These are phyloP conservation scores for Urechis unicinctus DNA, from an alignment of 2,888 invertebrate genomes.

Conservation along the genomic window DNA sequence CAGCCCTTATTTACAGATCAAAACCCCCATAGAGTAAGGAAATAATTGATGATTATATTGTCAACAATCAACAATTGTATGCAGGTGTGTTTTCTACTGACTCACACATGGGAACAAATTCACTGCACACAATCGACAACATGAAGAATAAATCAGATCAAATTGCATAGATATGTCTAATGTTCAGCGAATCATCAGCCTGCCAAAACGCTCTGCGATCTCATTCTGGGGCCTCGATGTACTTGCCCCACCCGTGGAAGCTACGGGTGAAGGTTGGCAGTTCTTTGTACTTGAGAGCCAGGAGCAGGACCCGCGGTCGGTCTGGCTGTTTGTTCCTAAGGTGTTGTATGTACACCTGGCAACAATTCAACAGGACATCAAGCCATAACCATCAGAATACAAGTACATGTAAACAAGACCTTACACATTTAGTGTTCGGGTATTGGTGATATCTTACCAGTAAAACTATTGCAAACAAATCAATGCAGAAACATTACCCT, in stretches of 20 bases:
- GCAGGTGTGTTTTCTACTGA: too few relatives aligned
- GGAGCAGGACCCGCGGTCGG: slow-evolving; percentile 79
- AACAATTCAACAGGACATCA: slow-evolving; percentile 9
- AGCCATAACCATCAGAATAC: not conserved
- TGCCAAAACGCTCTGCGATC: too few relatives aligned
- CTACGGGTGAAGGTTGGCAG: slow-evolving; percentile 91
- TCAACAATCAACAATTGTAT: too few relatives aligned
- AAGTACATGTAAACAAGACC: too few relatives aligned
- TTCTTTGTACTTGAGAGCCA: slow-evolving; percentile 94
- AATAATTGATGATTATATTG: too few relatives aligned
- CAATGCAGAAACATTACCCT: not conserved
- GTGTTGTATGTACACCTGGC: slow-evolving; percentile 94
- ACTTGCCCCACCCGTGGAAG: slow-evolving; percentile 92
- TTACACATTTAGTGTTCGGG: not conserved
- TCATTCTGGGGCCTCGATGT: slow-evolving; percentile 24
- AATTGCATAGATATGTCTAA: too few relatives aligned
- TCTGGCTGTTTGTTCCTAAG: slow-evolving; percentile 91
- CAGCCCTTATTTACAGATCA: too few relatives aligned
- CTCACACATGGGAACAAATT: too few relatives aligned
- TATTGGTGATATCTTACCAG: not conserved
- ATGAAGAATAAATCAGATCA: too few relatives aligned
- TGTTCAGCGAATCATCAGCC: too few relatives aligned
- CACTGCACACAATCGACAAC: too few relatives aligned
- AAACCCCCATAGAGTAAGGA: too few relatives aligned
- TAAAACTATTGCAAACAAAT: not conserved